phyloP scores from a whole-genome alignment of 2,797 vertebrate genomes.

The Echeneis naucrates region DNA sequence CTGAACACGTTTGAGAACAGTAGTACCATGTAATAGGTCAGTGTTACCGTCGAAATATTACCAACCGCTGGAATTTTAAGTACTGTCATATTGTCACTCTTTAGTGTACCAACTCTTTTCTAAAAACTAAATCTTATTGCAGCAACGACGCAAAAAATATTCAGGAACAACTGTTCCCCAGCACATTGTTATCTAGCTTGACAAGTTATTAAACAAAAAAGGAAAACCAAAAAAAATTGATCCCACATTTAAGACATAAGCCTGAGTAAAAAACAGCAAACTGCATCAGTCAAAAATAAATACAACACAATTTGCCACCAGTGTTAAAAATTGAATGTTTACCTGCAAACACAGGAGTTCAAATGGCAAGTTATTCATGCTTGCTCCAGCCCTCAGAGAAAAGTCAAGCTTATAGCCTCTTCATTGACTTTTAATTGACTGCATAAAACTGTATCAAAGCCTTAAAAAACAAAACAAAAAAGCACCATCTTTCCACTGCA shows the following conservation, averaged over 20 bases:
- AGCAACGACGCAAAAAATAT: no score
- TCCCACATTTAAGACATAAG: not conserved
- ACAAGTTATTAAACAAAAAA: not conserved
- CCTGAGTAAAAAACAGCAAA: conserved; percentile 3
- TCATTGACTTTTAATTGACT: not conserved
- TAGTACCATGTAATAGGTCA: not conserved
- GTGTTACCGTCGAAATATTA: not conserved
- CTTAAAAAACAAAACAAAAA: conserved; percentile 20
- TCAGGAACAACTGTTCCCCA: not conserved
- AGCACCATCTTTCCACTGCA: conserved; percentile 33
- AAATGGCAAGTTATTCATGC: not conserved
- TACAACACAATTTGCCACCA: not conserved
- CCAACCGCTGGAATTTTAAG: not conserved
- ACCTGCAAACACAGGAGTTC: not conserved
- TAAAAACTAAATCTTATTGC: not conserved
- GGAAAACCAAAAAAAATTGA: no score
- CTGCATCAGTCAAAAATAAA: not conserved
- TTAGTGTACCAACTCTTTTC: not conserved
- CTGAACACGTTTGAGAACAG: no score
- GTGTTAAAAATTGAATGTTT: conserved; percentile 3
- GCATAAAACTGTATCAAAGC: conserved; percentile 11
- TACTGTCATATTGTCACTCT: not conserved
- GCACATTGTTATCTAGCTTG: no score
- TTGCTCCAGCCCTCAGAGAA: not conserved
- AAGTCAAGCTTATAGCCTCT: not conserved